Evolutionary conservation across 1,140 invertebrate species (phyloP).

Genomic region (Aricia agestis): DNA sequence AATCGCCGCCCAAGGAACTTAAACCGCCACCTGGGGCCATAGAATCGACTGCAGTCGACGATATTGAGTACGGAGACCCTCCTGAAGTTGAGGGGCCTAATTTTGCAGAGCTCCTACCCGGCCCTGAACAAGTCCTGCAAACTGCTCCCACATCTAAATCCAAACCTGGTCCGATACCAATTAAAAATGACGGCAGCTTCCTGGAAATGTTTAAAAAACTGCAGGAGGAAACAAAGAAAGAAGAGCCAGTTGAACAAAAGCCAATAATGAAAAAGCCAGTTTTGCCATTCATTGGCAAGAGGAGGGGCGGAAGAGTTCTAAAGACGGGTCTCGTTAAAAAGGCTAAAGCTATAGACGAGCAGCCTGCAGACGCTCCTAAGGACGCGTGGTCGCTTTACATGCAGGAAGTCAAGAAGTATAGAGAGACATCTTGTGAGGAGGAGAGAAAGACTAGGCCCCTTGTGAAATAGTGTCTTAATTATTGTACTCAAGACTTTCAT

Average conservation of each 20-base stretch:
- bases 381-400: constrained; percentile 95
- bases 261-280: constrained; percentile 73
- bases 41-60: constrained; percentile 52
- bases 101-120: constrained; percentile 57
- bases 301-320: constrained; percentile 88
- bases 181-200: constrained; percentile 89
- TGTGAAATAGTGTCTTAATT: constrained; percentile 82
- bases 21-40: constrained; percentile 58
- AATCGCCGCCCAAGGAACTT: constrained; percentile 52
- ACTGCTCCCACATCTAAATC: constrained; percentile 48
- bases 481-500: constrained; percentile 15
- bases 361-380: constrained; percentile 81
- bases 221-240: constrained; percentile 79
- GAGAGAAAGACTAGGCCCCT: constrained; percentile 93
- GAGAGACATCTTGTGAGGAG: constrained; percentile 93
- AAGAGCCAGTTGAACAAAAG: constrained; percentile 56
- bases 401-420: constrained; percentile 94
- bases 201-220: constrained; percentile 93
- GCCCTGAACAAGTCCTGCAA: constrained; percentile 42
- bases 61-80: constrained; percentile 62
- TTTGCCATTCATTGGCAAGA: constrained; percentile 85
- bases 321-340: constrained; percentile 95
- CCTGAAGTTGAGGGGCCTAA: constrained; percentile 68
- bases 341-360: constrained; percentile 81
- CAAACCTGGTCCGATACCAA: constrained; percentile 50